Percentiles rank a stretch among this genome's conserved stretches.
phyloP scores from a whole-genome alignment of 2,888 invertebrate species.

The Tetranychus truncatus region DNA sequence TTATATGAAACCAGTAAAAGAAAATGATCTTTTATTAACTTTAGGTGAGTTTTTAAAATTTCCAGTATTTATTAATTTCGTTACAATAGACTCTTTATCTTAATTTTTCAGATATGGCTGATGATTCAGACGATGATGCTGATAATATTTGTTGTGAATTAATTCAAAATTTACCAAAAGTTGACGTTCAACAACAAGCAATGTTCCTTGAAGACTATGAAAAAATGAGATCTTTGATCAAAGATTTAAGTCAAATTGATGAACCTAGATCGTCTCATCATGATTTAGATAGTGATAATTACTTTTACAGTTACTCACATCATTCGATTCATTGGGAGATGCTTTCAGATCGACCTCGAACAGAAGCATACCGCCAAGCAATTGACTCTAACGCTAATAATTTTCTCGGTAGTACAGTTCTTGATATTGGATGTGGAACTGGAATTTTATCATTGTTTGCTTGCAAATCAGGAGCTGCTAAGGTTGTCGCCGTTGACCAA shows the following conservation, averaged over 20 bases:
- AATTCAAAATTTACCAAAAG: not conserved
- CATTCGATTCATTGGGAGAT: constrained; percentile 84
- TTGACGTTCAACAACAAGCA: not conserved
- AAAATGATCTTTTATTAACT: constrained; percentile 63
- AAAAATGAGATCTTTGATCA: not conserved
- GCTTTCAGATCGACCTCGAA: constrained; percentile 69
- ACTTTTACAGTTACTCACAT: constrained; percentile 55
- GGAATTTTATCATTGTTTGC: constrained; percentile 74
- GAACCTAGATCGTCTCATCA: not conserved
- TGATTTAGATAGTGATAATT: constrained; percentile 35
- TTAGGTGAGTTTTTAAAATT: constrained; percentile 42
- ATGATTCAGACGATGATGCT: constrained; percentile 4
- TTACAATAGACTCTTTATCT: not conserved
- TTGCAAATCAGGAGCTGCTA: constrained; percentile 69
- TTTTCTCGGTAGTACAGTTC: constrained; percentile 53
- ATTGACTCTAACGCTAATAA: constrained; percentile 51
- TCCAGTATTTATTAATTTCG: not conserved
- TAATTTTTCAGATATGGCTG: not conserved
- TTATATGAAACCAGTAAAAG: constrained; percentile 52
- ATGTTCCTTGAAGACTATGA: not conserved
- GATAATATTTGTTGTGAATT: not conserved
- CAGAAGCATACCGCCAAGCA: constrained; percentile 67
- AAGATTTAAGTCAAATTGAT: not conserved
- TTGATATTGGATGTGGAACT: constrained; percentile 38
- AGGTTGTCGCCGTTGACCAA: constrained; percentile 40